Percentiles rank a stretch among this genome's conserved stretches.
Conservation (phyloP, 2,888 invertebrate species). For the Drosophila mayaguana region DNA sequence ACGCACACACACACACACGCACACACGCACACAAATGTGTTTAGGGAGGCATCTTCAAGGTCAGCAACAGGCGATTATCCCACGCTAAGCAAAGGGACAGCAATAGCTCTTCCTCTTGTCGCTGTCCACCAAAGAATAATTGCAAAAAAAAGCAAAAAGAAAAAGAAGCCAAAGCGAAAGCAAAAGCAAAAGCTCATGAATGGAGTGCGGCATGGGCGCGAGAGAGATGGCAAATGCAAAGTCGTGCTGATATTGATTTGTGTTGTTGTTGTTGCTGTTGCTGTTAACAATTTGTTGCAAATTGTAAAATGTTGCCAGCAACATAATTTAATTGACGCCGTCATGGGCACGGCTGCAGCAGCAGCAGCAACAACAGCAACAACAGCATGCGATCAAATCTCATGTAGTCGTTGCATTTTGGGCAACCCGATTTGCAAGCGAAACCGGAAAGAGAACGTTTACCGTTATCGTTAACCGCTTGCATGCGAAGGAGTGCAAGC, state of each 20-base stretch:
- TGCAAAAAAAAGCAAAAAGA: conserved; percentile 8
- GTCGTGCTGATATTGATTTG: conserved; percentile 71
- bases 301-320: conserved; percentile 80
- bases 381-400: conserved; percentile 61
- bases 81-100: conserved; percentile 58
- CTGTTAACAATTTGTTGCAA: conserved; percentile 80
- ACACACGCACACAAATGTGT: conserved; percentile 13
- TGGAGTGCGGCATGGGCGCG: background rate
- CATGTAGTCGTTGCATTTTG: conserved; percentile 58
- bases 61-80: conserved; percentile 53
- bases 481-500: conserved; percentile 32
- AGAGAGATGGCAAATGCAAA: conserved; percentile 21
- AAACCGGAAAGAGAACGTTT: conserved; percentile 65
- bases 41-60: conserved; percentile 48
- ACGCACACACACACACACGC: conserved; percentile 39
- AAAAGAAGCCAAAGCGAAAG: conserved; percentile 12
- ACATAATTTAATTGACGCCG: conserved; percentile 82
- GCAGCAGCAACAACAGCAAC: conserved; percentile 49
- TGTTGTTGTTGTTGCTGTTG: conserved; percentile 46
- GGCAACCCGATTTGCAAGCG: conserved; percentile 56
- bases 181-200: conserved; percentile 2
- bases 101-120: conserved; percentile 22
- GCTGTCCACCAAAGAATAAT: conserved; percentile 27
- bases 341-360: conserved; percentile 68
- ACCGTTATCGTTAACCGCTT: conserved; percentile 38